Base-by-base conservation (phyloP, 2,797 vertebrate genomes). In the Melanogrammus aeglefinus region DNA sequence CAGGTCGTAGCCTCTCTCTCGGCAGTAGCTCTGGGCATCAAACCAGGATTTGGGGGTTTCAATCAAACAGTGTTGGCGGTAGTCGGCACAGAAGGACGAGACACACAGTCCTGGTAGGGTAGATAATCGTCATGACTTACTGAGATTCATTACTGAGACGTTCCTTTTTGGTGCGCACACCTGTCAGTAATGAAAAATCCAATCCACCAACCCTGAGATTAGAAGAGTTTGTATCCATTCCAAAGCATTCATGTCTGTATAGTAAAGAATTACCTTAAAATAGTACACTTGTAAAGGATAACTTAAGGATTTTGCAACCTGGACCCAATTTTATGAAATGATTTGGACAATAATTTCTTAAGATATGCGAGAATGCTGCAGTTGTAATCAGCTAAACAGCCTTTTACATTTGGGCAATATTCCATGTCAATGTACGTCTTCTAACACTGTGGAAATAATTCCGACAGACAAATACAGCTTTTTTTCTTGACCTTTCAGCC, bases 191-290 rank as follows among this genome's bases (percentile, higher is more conserved):
- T n/a, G 51, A 6, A 21, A n/a, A 27, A 9, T 9, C 57, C 21
- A 57, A 66, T 66, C 57, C 57, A 66, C 57, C n/a, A 66, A 66
- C 57, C 57, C 57, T 66, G 57, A 66, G 57, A 66, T 66, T 27
- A 66, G 57, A 66, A 66, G n/a, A 66, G 7, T 9, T 66, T 24
- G 57, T 24, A 66, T 66, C 57, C 57, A 66, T 8, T 66, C 57
- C 57, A 66, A 4, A 66, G 57, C 57, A 24, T 24, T 27, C 57
- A 66, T 66, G 57, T 27, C 57, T 66, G 21, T 2, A 27, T 24
- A 66, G 16, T 21, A 57, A 57, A 24, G 10, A 66, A 24, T 4
- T 18, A 66, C 57, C 24, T 66, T 27, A 66, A 66, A 27, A 24
- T 7, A n/a, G 21, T 63, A 5, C 21, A 51, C 4, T 51, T 51